A percentile compares a stretch with the other conserved stretches of the same genome.
Conservation (phyloP, 2,888 invertebrate genomes). For the Tenthredo livida region DNA sequence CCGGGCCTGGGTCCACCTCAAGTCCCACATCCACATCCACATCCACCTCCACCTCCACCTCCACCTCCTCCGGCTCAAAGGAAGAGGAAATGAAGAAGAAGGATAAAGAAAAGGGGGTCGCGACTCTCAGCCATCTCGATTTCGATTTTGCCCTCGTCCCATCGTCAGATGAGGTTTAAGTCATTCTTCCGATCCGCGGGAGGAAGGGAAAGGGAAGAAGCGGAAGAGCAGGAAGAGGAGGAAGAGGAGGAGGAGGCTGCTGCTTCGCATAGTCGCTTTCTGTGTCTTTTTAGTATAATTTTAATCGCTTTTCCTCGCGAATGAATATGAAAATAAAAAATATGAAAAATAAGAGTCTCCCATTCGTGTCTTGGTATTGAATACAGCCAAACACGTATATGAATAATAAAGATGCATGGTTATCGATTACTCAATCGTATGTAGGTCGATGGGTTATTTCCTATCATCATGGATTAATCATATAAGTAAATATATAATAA, state of each 20-base stretch:
- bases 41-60: not conserved
- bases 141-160: not conserved
- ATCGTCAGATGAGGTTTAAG: not conserved
- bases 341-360: not conserved
- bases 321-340: not conserved
- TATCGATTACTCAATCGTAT: not conserved
- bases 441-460: not conserved
- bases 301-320: not conserved
- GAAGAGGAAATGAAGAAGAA: not conserved
- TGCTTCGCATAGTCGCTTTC: not conserved
- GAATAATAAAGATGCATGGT: not conserved
- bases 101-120: not conserved
- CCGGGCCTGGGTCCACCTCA: not conserved
- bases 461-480: not conserved
- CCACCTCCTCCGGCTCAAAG: not conserved
- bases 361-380: not conserved
- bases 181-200: not conserved
- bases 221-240: not conserved
- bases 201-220: not conserved
- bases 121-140: not conserved
- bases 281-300: not conserved
- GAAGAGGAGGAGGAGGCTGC: conserved; percentile 12
- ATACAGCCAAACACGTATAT: not conserved
- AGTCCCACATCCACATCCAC: not conserved
- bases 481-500: not conserved